Conservation (phyloP, 2,113 vertebrate species). For the Athene noctua region DNA sequence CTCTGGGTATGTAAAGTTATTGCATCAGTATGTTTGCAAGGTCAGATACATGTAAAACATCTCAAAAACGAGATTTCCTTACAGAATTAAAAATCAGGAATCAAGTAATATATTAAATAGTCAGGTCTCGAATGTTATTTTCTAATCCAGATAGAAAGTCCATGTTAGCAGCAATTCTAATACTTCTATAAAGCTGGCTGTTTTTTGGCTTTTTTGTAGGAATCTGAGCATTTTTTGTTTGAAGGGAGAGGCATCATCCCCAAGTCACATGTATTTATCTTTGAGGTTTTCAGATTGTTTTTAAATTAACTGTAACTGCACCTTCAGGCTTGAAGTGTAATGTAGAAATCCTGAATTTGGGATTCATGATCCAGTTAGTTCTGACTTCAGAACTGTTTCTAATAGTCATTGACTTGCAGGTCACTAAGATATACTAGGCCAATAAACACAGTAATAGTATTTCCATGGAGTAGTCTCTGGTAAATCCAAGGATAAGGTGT, state of each 20-base stretch:
- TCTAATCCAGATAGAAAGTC: not conserved
- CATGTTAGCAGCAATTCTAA: not conserved
- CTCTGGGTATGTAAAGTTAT: not conserved
- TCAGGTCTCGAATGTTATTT: not conserved
- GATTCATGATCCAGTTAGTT: not conserved
- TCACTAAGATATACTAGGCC: not conserved
- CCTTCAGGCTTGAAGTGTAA: not conserved
- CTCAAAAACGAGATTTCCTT: not conserved
- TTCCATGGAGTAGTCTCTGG: not conserved
- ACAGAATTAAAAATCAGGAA: not conserved
- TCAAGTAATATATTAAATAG: not conserved
- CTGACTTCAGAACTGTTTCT: not conserved
- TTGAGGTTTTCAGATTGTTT: not conserved
- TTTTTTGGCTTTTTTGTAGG: not conserved
- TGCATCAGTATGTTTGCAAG: not conserved
- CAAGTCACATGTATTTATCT: not conserved
- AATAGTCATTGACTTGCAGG: not conserved
- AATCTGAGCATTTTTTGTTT: not conserved
- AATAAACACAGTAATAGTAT: not conserved
- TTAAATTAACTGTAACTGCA: not conserved
- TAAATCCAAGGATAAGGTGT: not conserved
- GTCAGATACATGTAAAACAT: not conserved
- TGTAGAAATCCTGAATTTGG: not conserved
- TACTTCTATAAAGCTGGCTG: not conserved
- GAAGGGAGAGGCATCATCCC: not conserved